phyloP scores from a whole-genome alignment of 2,888 invertebrate genomes.

The Ceraclea dissimilis region DNA sequence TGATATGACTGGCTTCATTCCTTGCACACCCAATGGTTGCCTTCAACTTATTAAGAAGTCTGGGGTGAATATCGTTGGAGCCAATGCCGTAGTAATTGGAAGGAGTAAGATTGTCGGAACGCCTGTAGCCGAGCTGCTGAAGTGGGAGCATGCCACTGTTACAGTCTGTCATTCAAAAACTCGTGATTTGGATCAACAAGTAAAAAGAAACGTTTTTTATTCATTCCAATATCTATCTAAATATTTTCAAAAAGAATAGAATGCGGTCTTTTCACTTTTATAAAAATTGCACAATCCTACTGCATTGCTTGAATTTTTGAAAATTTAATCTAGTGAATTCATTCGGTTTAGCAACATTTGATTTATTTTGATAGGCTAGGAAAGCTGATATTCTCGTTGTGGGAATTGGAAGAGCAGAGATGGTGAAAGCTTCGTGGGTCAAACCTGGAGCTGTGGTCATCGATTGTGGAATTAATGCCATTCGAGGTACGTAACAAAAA shows the following conservation, averaged over 20 bases:
- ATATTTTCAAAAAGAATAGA: neutral
- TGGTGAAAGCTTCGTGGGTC: slow-evolving; percentile 93
- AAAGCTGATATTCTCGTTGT: slow-evolving; percentile 95
- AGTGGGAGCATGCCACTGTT: slow-evolving; percentile 96
- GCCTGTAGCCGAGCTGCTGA: slow-evolving; percentile 86
- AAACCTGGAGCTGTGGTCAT: slow-evolving; percentile 97
- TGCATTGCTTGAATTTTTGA: too few species aligned
- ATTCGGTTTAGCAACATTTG: neutral
- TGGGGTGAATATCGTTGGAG: slow-evolving; percentile 71
- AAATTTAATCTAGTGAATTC: neutral
- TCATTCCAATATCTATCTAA: neutral
- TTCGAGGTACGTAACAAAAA: slow-evolving; percentile 57
- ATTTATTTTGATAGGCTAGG: slow-evolving; percentile 43
- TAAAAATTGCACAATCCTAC: too few species aligned
- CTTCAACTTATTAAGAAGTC: slow-evolving; percentile 82
- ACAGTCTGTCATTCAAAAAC: slow-evolving; percentile 97
- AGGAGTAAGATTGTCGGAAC: slow-evolving; percentile 97
- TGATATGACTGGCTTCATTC: slow-evolving; percentile 81
- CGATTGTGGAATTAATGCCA: slow-evolving; percentile 95
- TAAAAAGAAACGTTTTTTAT: slow-evolving; percentile 34
- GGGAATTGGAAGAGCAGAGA: slow-evolving; percentile 81
- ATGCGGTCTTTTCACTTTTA: too few species aligned
- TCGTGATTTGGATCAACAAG: slow-evolving; percentile 66
- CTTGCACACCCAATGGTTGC: slow-evolving; percentile 95
- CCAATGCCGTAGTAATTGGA: slow-evolving; percentile 88